Evolutionary conservation across 2,888 invertebrate species (phyloP).

Genomic region (Pyrochroa serraticornis): DNA sequence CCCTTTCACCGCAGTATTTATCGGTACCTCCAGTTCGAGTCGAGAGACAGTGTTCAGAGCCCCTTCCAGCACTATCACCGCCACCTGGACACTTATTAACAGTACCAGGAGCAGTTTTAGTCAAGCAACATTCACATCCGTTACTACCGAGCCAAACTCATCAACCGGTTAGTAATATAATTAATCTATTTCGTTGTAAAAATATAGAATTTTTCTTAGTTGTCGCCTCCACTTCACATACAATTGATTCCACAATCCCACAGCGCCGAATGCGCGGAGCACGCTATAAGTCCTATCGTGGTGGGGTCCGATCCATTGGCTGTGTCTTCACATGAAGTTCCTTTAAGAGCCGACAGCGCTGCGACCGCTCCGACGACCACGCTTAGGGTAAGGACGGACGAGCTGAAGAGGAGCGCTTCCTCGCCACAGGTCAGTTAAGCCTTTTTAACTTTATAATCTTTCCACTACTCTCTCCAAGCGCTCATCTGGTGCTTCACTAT

Average conservation of each 20-base stretch:
- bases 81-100: constrained; percentile 63
- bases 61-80: constrained; percentile 61
- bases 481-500: too few relatives aligned
- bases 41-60: constrained; percentile 66
- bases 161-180: constrained; percentile 36
- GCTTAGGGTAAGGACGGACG: constrained; percentile 63
- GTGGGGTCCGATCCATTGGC: constrained; percentile 55
- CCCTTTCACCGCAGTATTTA: constrained; percentile 53
- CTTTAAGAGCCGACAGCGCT: constrained; percentile 43
- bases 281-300: constrained; percentile 54
- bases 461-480: too few relatives aligned
- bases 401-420: constrained; percentile 66
- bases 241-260: constrained; percentile 41
- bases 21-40: constrained; percentile 62
- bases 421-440: constrained; percentile 66
- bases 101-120: constrained; percentile 65
- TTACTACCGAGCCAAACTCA: constrained; percentile 64
- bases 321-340: constrained; percentile 47
- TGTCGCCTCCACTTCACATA: constrained; percentile 43
- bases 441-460: too few relatives aligned
- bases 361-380: constrained; percentile 42
- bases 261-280: constrained; percentile 39
- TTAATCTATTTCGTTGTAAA: background rate
- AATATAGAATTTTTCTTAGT: background rate
- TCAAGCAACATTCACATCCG: constrained; percentile 73